Conservation (phyloP, 92 coral and sea anemone genomes). For the Virgularia gustaviana region DNA sequence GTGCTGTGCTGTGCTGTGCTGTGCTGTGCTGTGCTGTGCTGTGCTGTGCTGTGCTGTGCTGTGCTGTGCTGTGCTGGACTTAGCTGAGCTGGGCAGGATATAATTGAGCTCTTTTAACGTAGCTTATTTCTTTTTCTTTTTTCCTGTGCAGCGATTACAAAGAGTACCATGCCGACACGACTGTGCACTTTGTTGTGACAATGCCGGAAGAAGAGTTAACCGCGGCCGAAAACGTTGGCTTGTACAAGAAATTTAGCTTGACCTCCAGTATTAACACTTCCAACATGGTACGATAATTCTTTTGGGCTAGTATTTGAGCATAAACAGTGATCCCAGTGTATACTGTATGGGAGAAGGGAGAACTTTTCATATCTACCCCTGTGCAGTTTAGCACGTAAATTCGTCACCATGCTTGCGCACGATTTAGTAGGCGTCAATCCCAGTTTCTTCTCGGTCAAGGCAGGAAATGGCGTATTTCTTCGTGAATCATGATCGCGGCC, state of each 20-base stretch:
- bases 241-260: conserved; percentile 84
- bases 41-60: background rate
- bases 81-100: background rate
- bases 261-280: conserved; percentile 60
- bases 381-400: background rate
- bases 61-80: background rate
- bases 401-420: background rate
- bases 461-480: too few relatives aligned
- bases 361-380: background rate
- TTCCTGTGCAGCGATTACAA: conserved; percentile 71
- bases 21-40: too few relatives aligned
- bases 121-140: too few relatives aligned
- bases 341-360: background rate
- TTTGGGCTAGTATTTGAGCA: too few relatives aligned
- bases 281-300: conserved; percentile 83
- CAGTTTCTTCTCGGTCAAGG: too few relatives aligned
- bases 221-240: conserved; percentile 72
- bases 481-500: too few relatives aligned
- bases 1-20: too few relatives aligned
- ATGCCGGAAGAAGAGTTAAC: conserved; percentile 86
- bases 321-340: too few relatives aligned
- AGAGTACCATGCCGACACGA: conserved; percentile 87
- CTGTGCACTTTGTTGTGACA: conserved; percentile 66
- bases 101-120: too few relatives aligned
- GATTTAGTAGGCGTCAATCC: background rate